Evolutionary conservation across 2,113 vertebrate genomes (phyloP).

Genomic region (Neoarius graeffei): DNA sequence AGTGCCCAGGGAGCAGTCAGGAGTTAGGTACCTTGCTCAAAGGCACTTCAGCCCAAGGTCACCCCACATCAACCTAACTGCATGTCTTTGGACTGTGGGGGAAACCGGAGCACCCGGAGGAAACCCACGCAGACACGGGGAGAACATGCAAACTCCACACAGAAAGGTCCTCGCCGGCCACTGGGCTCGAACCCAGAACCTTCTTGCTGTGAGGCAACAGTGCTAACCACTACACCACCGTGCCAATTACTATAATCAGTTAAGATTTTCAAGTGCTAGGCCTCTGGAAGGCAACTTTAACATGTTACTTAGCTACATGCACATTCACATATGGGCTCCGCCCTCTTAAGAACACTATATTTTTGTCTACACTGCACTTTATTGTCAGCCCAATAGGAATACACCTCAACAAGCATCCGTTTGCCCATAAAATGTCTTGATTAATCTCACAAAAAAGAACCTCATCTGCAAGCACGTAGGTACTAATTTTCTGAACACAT

Average conservation of each 20-base stretch:
- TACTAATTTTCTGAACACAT: not conserved
- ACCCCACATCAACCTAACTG: no score
- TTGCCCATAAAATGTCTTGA: not conserved
- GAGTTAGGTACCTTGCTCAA: no score
- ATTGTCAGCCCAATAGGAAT: not conserved
- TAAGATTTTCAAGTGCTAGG: conserved; percentile 40
- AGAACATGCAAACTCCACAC: no score
- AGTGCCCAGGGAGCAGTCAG: no score
- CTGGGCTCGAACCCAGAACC: no score
- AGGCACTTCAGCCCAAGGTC: no score
- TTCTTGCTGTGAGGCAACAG: no score
- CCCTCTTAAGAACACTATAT: conserved; percentile 11
- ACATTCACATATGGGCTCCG: not conserved
- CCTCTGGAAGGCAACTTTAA: conserved; percentile 43
- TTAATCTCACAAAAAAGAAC: not conserved
- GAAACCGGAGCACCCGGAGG: no score
- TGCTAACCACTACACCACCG: no score
- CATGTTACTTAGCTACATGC: conserved; percentile 32
- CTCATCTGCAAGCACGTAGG: not conserved
- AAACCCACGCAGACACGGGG: no score
- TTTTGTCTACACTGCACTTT: not conserved
- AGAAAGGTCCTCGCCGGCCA: no score
- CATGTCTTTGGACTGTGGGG: no score
- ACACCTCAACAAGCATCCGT: not conserved
- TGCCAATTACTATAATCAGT: conserved; percentile 35